Base-by-base conservation (phyloP, 2,888 invertebrate genomes). In the Notocelia uddmanniana region DNA sequence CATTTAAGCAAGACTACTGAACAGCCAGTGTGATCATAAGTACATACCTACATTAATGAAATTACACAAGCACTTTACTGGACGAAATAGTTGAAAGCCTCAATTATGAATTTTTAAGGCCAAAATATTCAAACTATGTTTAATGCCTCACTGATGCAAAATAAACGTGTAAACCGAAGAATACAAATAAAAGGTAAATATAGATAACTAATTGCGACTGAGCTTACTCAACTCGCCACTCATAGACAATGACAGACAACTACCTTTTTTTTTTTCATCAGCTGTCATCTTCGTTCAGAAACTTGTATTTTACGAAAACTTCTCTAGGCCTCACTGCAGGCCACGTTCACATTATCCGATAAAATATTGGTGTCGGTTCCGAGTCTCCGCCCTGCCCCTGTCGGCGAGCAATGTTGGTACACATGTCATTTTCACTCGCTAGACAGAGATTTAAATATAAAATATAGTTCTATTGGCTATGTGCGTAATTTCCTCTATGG, bases 1-100 rank as follows among this genome's bases (percentile, higher is more conserved):
- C 78, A 78, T 80, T 76, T 77, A 64, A 78, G 77, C 78, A 81
- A 80, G 79, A 79, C 79, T 78, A 82, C 76, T 83, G 74, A 66
- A 66, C 59, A 59, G 58, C 41, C 63, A 69, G 55, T 50, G 37
- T 41, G 26, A 54, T 54, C 63, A 62, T 37, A 19, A 69, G 41
- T 66, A 70, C 64, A 59, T 70, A 70, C 70, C 50, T 70, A 70
- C 70, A 54, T 52, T 50, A 58, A 58, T 64, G 66, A 52, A 70
- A 55, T 59, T 58, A 58, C 70, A 66, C 58, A 52, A 59, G 52
- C 52, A 66, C 58, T 52, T 70, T 41, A 50, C 45, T 19, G 34
- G 31, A 15, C 19, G 31, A 50, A 48, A 34, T 34, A 2, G n/a
- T 37, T n/a, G 23, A 48, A n/a, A 48, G 15, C 18, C 18, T 15